Percentiles rank a stretch among this genome's conserved stretches.
These are phyloP conservation scores for Isurus oxyrinchus DNA, from an alignment of 2,113 vertebrate species.

Conservation along the genomic window DNA sequence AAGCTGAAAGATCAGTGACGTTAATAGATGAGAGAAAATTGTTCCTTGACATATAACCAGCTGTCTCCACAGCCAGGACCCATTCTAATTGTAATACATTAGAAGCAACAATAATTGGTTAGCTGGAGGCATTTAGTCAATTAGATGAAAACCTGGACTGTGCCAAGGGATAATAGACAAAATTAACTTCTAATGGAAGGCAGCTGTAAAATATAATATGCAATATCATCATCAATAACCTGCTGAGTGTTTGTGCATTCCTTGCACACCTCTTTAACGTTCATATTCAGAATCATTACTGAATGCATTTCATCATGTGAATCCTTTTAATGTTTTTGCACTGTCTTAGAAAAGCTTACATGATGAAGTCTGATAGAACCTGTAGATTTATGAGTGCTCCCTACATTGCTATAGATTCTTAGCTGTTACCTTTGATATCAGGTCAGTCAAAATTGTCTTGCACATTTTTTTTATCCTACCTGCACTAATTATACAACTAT, in stretches of 20 bases:
- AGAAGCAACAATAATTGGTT: conserved; percentile 46
- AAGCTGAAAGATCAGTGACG: neutral
- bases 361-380: neutral
- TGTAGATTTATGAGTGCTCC: neutral
- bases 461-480: neutral
- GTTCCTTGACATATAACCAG: conserved; percentile 36
- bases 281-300: conserved; percentile 30
- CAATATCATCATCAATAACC: conserved; percentile 15
- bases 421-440: neutral
- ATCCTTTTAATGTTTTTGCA: neutral
- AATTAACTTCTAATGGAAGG: conserved; percentile 36
- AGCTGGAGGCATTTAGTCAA: conserved; percentile 51
- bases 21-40: conserved; percentile 24
- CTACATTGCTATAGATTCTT: neutral
- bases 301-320: conserved; percentile 10
- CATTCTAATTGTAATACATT: conserved; percentile 56
- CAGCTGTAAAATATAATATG: conserved; percentile 33
- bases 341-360: neutral
- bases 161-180: conserved; percentile 41
- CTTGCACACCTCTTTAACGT: neutral
- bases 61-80: conserved; percentile 51
- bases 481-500: neutral
- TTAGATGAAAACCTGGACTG: conserved; percentile 49
- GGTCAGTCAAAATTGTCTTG: neutral
- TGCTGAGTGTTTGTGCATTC: neutral